Base-by-base conservation (phyloP, 2,113 vertebrate genomes). In the Nipponia nippon region DNA sequence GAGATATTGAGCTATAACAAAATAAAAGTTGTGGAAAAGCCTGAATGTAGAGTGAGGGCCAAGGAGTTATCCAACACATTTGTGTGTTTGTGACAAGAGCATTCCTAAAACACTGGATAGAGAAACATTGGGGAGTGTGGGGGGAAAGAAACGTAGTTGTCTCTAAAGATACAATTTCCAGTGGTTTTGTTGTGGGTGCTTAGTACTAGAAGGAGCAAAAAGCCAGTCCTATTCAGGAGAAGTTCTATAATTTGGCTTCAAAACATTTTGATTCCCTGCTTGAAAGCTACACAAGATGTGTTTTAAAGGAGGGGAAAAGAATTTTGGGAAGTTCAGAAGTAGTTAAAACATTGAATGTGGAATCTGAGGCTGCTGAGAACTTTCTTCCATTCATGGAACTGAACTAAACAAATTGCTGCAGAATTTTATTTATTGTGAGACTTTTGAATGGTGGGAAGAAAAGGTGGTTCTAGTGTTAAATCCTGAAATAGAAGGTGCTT, bases 41-140 rank as follows among this genome's bases (percentile, higher is more conserved):
- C 32, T 72, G 17, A 77, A 20, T 44, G 11, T 36, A 66, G 23
- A 15, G 8, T 90, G 25, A 66, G 26, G 44, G 29, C 22, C 32
- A 53, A 50, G 30, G 30, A 71, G 22, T 69, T 2, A 3, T 13
- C 5, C 3, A 3, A 17, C 4, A 2, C 10, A n/a, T 62, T 85
- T 84, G 11, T 13, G 9, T 88, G 12, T 59, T 47, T 50, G 12
- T 75, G 44, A 55, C 40, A 17, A 65, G 34, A 79, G 3, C 5
- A 12, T 90, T 76, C 7, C 4, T 38, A 50, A 76, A 69, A 72
- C 6, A 27, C 19, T n/a, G 13, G 21, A 42, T 11, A 46, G 30
- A 25, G 21, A 82, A 83, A 53, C 11, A 16, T 0, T 70, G 9
- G 4, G 8, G 34, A 4, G 6, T 40, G 9, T 36, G 1, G 6